Evolutionary conservation across 2,797 vertebrate genomes (phyloP), one percentile per base, ranked within the genome.

Genomic region (Octomys mimax): DNA sequence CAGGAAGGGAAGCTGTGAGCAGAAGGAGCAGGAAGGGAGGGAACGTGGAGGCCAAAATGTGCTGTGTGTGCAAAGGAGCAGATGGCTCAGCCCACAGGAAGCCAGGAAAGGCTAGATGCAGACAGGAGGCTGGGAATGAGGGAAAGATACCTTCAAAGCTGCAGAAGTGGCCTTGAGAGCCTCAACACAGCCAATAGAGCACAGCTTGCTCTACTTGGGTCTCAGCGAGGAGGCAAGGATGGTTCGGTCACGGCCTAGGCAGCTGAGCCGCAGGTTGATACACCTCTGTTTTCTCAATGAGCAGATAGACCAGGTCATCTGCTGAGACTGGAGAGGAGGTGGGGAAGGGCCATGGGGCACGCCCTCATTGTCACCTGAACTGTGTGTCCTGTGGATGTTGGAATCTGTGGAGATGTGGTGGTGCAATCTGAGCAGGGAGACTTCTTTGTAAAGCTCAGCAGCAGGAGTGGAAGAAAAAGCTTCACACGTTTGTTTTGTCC

Each of bases 291-390:
- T 42, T 57, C 92, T 54, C 39, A 5, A 49, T 73, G 54, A 68
- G 42, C 64, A 87, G 46, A 49, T 5, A 75, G 84, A 87, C 33
- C 46, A 64, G 2, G 22, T 33, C 36, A 12, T 71, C 81, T 24
- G 54, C 61, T 68, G 71, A 79, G 11, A 42, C 12, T 2, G 42
- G 19, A 4, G 42, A 59, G 19, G 26, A 87, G 24, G 36, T 4
- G 10, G 28, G 11, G 9, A 21, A 83, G 64, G 21, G 33, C 61
- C 6, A 62, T 57, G 73, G 70, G 59, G 54, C 12, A 7, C 5
- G 49, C 33, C 16, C 16, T 70, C 31, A 36, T 19, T 77, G 36
- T 14, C 0, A 0, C 46, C 26, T 33, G 28, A 33, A 5, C 0
- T 42, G 28, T 18, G 9, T 39, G 39, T 36, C 49, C 18, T 21